Base-by-base conservation (phyloP, 2,113 vertebrate species). In the Catharus bicknelli region DNA sequence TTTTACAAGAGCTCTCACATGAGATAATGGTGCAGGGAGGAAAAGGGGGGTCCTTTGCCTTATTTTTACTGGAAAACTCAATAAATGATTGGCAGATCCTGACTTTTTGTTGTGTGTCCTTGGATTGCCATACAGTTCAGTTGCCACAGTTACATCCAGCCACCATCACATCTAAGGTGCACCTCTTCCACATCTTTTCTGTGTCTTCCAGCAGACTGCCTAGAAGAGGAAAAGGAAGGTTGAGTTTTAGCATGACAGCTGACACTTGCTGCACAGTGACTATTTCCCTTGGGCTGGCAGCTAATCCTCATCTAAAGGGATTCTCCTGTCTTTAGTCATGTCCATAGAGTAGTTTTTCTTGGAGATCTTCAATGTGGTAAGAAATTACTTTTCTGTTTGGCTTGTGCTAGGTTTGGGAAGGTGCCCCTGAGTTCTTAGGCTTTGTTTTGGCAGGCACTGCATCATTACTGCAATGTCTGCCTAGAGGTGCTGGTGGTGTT, bases 1-100 rank as follows among this genome's bases (percentile, higher is more conserved):
- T 83, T 94, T 89, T 79, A 92, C 77, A 89, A 91, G 84, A 93
- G 68, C 73, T 62, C 76, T 94, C 88, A 59, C n/a, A 64, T 43
- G 83, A 92, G 86, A 67, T 27, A 54, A 73, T 30, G 30, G 21
- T 23, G 72, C 0, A 16, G 40, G 34, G 50, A 38, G 3, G 23
- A 43, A 23, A 40, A 10, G 7, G 55, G 63, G n/a, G 29, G 7
- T 82, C 32, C n/a, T 75, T 90, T 57, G 67, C 62, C 26, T 79
- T 88, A 36, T 92, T 88, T 94, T 88, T 14, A 25, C 47, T 57
- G 48, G 68, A 77, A 67, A 94, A 85, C 68, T 70, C 82, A 85
- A 53, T 42, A 89, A 74, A 74, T 57, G 76, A 81, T 50, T 85
- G 79, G 43, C 75, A 88, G 79, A 67, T 63, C 72, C 51, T 74